A percentile compares a stretch with the other conserved stretches of the same genome.
Evolutionary conservation across 1,140 invertebrate genomes (phyloP).

Genomic region (Zaprionus lachaisei): DNA sequence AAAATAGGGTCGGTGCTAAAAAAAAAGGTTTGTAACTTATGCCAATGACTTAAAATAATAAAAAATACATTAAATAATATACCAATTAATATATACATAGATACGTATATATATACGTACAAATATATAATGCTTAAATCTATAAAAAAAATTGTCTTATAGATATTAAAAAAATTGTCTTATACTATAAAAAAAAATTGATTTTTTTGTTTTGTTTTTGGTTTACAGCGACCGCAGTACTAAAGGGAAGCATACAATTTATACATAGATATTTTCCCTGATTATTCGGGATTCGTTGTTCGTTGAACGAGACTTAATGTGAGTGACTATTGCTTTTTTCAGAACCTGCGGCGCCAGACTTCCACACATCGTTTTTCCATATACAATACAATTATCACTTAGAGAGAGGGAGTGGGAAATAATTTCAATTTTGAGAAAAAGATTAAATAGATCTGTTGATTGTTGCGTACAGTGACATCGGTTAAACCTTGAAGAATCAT

Average conservation of each 20-base stretch:
- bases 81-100: background rate
- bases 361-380: slow-evolving; percentile 7
- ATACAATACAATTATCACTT: slow-evolving; percentile 15
- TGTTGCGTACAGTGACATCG: background rate
- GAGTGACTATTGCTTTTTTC: slow-evolving; percentile 46
- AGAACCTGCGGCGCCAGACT: slow-evolving; percentile 32
- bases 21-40: slow-evolving; percentile 47
- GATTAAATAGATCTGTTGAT: background rate
- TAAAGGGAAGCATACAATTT: slow-evolving; percentile 25
- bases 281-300: slow-evolving; percentile 26
- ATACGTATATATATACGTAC: slow-evolving; percentile 30
- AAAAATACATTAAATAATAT: background rate
- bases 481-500: background rate
- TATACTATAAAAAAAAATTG: slow-evolving; percentile 47
- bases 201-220: slow-evolving; percentile 28
- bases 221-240: slow-evolving; percentile 44
- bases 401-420: slow-evolving; percentile 5
- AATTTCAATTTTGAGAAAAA: background rate
- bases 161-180: slow-evolving; percentile 47
- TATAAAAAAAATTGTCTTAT: slow-evolving; percentile 53
- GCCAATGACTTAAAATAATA: slow-evolving; percentile 20
- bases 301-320: slow-evolving; percentile 43
- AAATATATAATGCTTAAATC: slow-evolving; percentile 28
- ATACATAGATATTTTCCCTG: background rate
- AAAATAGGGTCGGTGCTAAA: slow-evolving; percentile 59